A percentile compares a stretch with the other conserved stretches of the same genome.
These are phyloP conservation scores for Synaphobranchus kaupii DNA, from an alignment of 2,797 vertebrate species.

Conservation along the genomic window DNA sequence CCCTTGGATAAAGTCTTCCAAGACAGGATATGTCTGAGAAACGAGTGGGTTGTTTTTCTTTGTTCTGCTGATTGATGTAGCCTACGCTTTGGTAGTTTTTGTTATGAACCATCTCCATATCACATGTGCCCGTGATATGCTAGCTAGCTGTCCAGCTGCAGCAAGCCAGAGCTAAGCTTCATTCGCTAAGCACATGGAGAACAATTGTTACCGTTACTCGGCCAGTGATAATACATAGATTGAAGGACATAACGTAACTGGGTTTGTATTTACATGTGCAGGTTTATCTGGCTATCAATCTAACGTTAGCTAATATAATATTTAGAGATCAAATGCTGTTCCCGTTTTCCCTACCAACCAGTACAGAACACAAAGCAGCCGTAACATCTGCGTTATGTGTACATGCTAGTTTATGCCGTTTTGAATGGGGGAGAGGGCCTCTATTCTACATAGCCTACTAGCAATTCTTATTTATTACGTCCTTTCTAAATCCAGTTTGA, in stretches of 20 bases:
- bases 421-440: neutral
- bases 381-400: neutral
- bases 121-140: neutral
- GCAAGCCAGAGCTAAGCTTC: neutral
- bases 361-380: neutral
- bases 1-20: conserved; percentile 80
- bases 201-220: neutral
- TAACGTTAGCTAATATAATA: neutral
- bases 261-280: neutral
- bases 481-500: neutral
- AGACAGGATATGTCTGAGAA: conserved; percentile 77
- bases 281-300: neutral
- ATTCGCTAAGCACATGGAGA: neutral
- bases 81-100: conserved; percentile 3
- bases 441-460: neutral
- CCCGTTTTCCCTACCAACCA: neutral
- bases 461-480: neutral
- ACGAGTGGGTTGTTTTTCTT: conserved; percentile 67
- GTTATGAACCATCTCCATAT: neutral
- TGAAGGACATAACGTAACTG: neutral
- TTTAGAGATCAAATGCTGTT: neutral
- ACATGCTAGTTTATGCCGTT: neutral
- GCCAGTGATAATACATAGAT: neutral
- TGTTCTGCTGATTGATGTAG: neutral
- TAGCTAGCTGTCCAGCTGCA: neutral